Conservation (phyloP, 2,888 invertebrate species). For the Nycteola revayana region DNA sequence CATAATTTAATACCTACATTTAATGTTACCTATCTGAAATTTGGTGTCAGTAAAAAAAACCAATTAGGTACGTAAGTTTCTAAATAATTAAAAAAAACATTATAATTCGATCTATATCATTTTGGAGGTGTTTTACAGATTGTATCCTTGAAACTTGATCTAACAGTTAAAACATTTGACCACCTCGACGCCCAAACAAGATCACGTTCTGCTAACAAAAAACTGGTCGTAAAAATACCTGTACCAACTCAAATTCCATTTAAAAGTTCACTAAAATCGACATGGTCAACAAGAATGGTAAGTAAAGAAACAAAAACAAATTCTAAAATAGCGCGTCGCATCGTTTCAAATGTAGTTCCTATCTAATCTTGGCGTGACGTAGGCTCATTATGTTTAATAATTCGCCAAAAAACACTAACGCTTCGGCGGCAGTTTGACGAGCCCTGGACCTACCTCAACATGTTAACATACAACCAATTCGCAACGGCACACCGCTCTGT, state of each 20-base stretch:
- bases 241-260: slow-evolving; percentile 4
- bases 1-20: slow-evolving; percentile 1
- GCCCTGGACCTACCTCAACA: slow-evolving; percentile 63
- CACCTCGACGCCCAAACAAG: slow-evolving; percentile 14
- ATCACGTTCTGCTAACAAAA: slow-evolving; percentile 14
- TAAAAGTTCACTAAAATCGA: slow-evolving; percentile 1
- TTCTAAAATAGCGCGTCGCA: slow-evolving; percentile 16
- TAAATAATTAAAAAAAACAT: too few species aligned
- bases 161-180: slow-evolving; percentile 16
- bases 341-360: slow-evolving; percentile 18
- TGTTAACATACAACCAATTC: slow-evolving; percentile 21
- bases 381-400: slow-evolving; percentile 17
- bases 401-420: slow-evolving; percentile 26
- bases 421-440: slow-evolving; percentile 23
- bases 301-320: slow-evolving; percentile 2
- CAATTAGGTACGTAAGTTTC: too few species aligned
- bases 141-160: slow-evolving; percentile 23
- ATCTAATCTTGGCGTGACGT: slow-evolving; percentile 36
- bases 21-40: too few species aligned
- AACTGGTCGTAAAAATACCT: slow-evolving; percentile 6
- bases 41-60: too few species aligned
- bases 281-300: slow-evolving; percentile 1
- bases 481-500: slow-evolving; percentile 28
- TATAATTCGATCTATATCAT: too few species aligned
- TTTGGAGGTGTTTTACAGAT: neutral